Conservation (phyloP, 1,140 invertebrate species). For the Drosophila sproati region DNA sequence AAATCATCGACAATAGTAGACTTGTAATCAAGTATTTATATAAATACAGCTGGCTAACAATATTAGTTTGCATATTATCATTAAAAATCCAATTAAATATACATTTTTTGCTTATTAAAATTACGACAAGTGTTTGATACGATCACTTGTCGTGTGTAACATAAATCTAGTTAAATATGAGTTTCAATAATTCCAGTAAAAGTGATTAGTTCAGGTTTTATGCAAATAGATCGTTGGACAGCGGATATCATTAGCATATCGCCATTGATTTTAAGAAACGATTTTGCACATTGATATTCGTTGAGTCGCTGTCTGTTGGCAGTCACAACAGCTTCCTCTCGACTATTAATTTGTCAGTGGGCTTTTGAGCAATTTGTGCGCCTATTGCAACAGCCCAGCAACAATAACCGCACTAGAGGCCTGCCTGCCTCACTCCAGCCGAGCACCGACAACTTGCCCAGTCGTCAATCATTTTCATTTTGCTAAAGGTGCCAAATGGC, state of each 20-base stretch:
- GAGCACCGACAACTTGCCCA: constrained; percentile 18
- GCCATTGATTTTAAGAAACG: constrained; percentile 46
- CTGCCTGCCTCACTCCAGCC: not conserved
- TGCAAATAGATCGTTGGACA: constrained; percentile 8
- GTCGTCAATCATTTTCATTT: constrained; percentile 76
- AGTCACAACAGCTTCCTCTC: constrained; percentile 42
- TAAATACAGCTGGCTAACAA: not conserved
- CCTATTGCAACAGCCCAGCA: constrained; percentile 45
- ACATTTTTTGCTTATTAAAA: not conserved
- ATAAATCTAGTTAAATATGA: not conserved
- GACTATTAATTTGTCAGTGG: constrained; percentile 75
- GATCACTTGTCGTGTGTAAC: not conserved
- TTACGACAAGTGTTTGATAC: not conserved
- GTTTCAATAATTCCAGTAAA: not conserved
- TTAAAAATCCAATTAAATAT: not conserved
- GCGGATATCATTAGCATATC: constrained; percentile 62
- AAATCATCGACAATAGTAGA: not conserved
- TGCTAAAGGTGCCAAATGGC: constrained; percentile 74
- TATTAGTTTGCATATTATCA: not conserved
- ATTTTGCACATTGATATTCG: constrained; percentile 53
- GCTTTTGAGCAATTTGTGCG: constrained; percentile 50
- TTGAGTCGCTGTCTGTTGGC: constrained; percentile 8
- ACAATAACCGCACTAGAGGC: not conserved
- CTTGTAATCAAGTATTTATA: not conserved
- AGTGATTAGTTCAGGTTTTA: constrained; percentile 30